Base-by-base conservation (phyloP, 2,888 invertebrate genomes). In the Sminthurinus aureus region DNA sequence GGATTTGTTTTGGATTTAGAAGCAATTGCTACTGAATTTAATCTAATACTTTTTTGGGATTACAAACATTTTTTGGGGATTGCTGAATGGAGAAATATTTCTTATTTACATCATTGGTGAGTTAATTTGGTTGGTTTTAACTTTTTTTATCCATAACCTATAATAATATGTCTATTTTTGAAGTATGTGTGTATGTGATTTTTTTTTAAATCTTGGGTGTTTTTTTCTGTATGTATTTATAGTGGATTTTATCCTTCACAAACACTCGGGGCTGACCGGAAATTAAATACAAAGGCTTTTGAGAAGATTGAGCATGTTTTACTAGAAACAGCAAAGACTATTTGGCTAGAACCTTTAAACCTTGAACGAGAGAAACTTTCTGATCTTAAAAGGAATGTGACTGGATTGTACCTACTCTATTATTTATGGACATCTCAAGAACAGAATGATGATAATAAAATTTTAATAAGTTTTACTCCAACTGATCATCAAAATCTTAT, bases 381-480 rank as follows among this genome's bases (percentile, higher is more conserved):
- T 15, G 75, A 83, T 64, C 13, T 83, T 15, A 83, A 83, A 71
- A 79, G 83, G n/a, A 83, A 58, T 66, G 22, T 83, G n/a, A 67
- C 73, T 52, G 83, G 83, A 0, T 38, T 83, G 20, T 83, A 83
- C 22, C 20, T 79, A 12, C 73, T 83, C 66, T 83, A 83, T 26
- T 83, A 79, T 50, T 50, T 83, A 0, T 83, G 83, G 83, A 71
- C 79, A 58, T 79, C 79, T 18, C 83, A 83, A 71, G 71, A 73
- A 22, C 74, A 79, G 8, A 51, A 8, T 38, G 83, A 83, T 74
- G 8, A 58, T 4, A 13, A 64, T 26, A 83, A 83, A 79, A 51
- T 83, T 15, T 50, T 79, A 9, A 83, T 83, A 12, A 79, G 73
- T 15, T 83, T 64, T 50, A 69, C 73, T n/a, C 26, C 71, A 18